A percentile compares a stretch with the other conserved stretches of the same genome.
Conservation (phyloP, 2,113 vertebrate genomes). For the Hiodon alosoides region DNA sequence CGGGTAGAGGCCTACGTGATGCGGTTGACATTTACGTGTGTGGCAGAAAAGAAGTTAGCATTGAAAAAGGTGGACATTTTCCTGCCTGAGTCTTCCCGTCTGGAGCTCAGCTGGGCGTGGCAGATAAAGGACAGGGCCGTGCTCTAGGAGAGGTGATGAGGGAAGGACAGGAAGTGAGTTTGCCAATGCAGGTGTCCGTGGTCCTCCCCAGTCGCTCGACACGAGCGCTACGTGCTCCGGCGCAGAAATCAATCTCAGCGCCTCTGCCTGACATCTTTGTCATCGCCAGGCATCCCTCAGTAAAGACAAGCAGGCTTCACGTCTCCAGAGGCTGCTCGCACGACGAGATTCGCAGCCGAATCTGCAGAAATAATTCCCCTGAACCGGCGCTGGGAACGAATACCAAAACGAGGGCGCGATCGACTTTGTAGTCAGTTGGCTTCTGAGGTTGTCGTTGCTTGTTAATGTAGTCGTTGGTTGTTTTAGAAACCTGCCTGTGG, state of each 20-base stretch:
- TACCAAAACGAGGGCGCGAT: too few relatives aligned
- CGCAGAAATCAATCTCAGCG: background rate
- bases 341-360: background rate
- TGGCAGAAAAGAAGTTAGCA: background rate
- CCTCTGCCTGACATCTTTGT: background rate
- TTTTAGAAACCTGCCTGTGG: too few relatives aligned
- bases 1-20: too few relatives aligned
- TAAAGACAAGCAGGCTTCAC: background rate
- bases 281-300: background rate
- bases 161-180: background rate
- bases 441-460: too few relatives aligned
- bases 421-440: too few relatives aligned
- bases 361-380: background rate
- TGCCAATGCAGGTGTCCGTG: background rate
- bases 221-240: background rate
- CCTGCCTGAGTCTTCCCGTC: background rate
- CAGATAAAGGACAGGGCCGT: background rate
- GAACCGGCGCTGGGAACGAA: too few relatives aligned
- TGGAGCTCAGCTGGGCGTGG: background rate
- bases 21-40: background rate
- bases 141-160: background rate
- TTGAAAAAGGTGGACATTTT: slow-evolving; percentile 15
- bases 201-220: background rate
- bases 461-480: too few relatives aligned
- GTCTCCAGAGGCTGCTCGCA: background rate